These are phyloP conservation scores for Sycophila texana DNA, from an alignment of 2,888 invertebrate species.

Conservation along the genomic window DNA sequence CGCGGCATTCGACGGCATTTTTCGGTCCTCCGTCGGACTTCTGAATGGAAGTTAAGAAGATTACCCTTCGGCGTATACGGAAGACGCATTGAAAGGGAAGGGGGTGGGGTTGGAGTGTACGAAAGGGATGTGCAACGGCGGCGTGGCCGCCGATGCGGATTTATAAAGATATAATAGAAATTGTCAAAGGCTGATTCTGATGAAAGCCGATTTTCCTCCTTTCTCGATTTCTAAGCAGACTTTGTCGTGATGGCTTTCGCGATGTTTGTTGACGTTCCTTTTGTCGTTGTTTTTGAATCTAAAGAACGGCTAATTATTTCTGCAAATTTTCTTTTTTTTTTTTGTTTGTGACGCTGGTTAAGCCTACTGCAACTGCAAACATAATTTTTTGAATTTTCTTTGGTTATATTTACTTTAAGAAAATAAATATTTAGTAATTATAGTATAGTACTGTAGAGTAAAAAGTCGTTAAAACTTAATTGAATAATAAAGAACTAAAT, in stretches of 20 bases:
- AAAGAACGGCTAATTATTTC: too few relatives aligned
- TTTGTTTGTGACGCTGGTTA: background rate
- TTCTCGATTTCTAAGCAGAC: too few relatives aligned
- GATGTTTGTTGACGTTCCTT: background rate
- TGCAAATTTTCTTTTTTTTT: background rate
- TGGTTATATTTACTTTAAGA: too few relatives aligned
- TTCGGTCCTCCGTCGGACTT: background rate
- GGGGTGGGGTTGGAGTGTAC: background rate
- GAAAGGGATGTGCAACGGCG: too few relatives aligned
- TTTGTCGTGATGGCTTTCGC: too few relatives aligned
- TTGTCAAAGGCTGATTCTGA: slow-evolving; percentile 26
- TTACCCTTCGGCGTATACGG: background rate
- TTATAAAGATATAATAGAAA: slow-evolving; percentile 20
- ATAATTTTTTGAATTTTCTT: too few relatives aligned
- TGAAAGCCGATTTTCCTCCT: slow-evolving; percentile 8
- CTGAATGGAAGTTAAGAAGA: slow-evolving; percentile 16
- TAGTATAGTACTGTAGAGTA: too few relatives aligned
- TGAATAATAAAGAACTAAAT: too few relatives aligned
- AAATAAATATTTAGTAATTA: too few relatives aligned
- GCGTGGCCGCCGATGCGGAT: background rate
- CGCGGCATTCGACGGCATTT: background rate
- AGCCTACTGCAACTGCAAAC: slow-evolving; percentile 7
- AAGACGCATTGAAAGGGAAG: background rate
- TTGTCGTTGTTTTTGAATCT: background rate
- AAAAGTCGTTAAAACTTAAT: too few relatives aligned